Percentiles rank a stretch among this genome's conserved stretches.
Conservation (phyloP, 2,888 invertebrate genomes). For the Cinara cedri region DNA sequence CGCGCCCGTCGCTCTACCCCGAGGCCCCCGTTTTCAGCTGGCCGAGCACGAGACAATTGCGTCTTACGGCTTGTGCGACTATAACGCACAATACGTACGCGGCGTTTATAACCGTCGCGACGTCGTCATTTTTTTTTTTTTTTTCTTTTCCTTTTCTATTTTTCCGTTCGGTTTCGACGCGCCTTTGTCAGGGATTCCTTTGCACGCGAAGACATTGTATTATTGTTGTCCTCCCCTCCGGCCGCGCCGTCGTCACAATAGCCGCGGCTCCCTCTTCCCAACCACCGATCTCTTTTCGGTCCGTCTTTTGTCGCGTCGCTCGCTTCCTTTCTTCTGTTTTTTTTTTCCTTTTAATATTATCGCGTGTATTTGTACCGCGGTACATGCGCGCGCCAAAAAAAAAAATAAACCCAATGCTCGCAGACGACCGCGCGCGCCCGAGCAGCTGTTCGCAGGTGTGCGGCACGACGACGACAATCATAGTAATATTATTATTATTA, state of each 20-base stretch:
- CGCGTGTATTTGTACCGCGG: too few relatives aligned
- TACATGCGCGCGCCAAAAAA: not conserved
- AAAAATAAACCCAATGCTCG: not conserved
- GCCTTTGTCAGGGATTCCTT: conserved; percentile 16
- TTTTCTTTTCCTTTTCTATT: conserved; percentile 1
- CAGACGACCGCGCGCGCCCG: not conserved
- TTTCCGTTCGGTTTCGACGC: not conserved
- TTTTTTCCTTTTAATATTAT: not conserved
- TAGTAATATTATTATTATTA: conserved; percentile 2
- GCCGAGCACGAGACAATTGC: conserved; percentile 53
- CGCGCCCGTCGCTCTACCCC: not conserved
- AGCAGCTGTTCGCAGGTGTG: conserved; percentile 34
- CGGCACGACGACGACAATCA: not conserved
- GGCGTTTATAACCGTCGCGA: conserved; percentile 9
- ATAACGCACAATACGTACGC: not conserved
- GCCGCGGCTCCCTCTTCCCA: not conserved
- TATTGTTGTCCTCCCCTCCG: not conserved
- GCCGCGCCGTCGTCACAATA: not conserved
- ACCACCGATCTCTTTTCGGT: not conserved
- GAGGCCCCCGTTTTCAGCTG: conserved; percentile 32
- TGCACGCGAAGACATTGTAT: not conserved
- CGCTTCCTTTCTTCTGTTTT: not conserved
- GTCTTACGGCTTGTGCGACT: not conserved
- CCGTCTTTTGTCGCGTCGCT: not conserved
- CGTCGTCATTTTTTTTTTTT: conserved; percentile 15